Evolutionary conservation across 2,113 vertebrate genomes (phyloP).

Genomic region (Nesoenas mayeri): DNA sequence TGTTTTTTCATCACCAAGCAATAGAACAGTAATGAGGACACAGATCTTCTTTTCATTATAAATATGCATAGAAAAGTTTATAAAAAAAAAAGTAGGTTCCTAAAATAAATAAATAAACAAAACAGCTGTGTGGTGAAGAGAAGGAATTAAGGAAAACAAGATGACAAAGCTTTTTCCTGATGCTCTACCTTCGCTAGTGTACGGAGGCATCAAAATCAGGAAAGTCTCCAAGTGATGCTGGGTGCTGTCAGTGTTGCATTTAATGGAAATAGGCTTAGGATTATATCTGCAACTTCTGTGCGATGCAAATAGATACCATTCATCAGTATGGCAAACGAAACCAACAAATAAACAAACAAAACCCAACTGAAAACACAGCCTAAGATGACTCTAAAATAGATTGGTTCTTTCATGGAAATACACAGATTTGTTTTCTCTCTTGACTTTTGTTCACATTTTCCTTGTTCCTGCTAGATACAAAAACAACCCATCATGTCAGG

Average conservation of each 20-base stretch:
- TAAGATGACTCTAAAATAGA: constrained; percentile 46
- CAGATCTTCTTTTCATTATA: constrained; percentile 70
- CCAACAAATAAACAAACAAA: constrained; percentile 59
- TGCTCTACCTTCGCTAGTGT: constrained; percentile 44
- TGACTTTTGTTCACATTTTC: constrained; percentile 34
- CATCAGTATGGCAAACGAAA: constrained; percentile 39
- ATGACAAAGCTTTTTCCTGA: constrained; percentile 60
- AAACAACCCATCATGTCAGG: constrained; percentile 21
- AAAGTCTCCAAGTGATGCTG: constrained; percentile 12
- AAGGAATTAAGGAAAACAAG: constrained; percentile 52
- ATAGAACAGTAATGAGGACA: constrained; percentile 71
- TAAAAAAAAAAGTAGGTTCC: constrained; percentile 2
- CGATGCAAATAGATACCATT: constrained; percentile 4
- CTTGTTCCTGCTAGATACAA: not conserved
- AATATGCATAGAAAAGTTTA: constrained; percentile 46
- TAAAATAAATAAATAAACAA: constrained; percentile 67
- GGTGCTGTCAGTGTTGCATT: not conserved
- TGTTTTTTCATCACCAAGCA: constrained; percentile 63
- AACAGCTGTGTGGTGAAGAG: not conserved
- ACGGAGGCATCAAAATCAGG: constrained; percentile 18
- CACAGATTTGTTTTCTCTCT: constrained; percentile 60
- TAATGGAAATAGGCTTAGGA: constrained; percentile 36
- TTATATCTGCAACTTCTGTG: constrained; percentile 29
- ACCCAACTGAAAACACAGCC: constrained; percentile 9
- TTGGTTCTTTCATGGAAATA: constrained; percentile 43